Base-by-base conservation (phyloP, 1,140 invertebrate species). In the Saccostrea cuccullata region DNA sequence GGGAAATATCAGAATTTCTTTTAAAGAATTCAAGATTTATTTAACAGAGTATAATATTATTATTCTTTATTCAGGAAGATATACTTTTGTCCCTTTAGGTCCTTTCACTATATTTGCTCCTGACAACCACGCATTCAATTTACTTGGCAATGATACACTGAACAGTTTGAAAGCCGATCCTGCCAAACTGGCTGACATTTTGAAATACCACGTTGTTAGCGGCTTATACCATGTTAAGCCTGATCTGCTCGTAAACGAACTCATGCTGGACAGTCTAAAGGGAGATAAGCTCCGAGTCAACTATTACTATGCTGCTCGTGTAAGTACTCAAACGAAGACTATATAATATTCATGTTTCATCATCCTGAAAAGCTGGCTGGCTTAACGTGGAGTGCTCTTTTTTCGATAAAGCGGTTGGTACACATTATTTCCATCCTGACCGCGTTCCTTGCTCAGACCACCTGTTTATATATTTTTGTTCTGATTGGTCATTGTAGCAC, bases 21-120 rank as follows among this genome's bases (percentile, higher is more conserved):
- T 47, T 47, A 9, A 47, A 2, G 47, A 47, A 47, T 47, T 47
- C 47, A 47, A 47, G 47, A 47, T 47, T 47, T 47, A 47, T 0
- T 47, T 47, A 47, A 47, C 6, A 47, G 6, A 6, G 47, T 47
- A 9, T 47, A 47, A 47, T 47, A 47, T 0, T 47, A 36, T 47
- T 47, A 1, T 47, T 47, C 47, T 20, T 6, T 64, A 64, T 20
- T 64, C n/a, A 64, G 2, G 5, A 0, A 64, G n/a, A 64, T 60
- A n/a, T 64, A 20, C 0, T 64, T 64, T 64, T 20, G 5, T 64
- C n/a, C 47, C n/a, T 64, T 15, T 73, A 91, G 95, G 95, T 9
- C 94, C 97, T 0, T 97, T 97, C 94, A 98, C 97, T 0, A 95
- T 98, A 20, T 98, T 98, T 92, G 97, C 97, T 6, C 97, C 97